Conservation (phyloP, 2,113 vertebrate genomes). For the Mesembrinibis cayennensis region DNA sequence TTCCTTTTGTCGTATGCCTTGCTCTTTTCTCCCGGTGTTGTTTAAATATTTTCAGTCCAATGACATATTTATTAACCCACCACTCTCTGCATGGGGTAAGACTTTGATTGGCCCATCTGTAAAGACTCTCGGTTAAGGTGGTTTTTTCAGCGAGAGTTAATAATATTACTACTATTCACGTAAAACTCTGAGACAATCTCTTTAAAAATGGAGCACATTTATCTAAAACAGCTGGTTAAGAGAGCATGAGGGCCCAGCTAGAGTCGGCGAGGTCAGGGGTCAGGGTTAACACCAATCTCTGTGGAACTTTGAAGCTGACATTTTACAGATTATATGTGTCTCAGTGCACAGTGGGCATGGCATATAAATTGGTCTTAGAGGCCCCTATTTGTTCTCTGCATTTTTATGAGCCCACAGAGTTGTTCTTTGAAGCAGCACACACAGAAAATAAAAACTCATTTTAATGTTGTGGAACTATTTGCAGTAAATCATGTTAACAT, state of each 20-base stretch:
- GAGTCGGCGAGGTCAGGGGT: slow-evolving; percentile 84
- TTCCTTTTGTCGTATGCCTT: slow-evolving; percentile 80
- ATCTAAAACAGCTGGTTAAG: slow-evolving; percentile 92
- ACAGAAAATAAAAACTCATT: slow-evolving; percentile 82
- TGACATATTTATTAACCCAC: slow-evolving; percentile 84
- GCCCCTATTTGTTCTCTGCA: slow-evolving; percentile 84
- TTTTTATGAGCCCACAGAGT: slow-evolving; percentile 86
- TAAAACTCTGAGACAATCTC: slow-evolving; percentile 78
- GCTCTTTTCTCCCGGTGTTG: slow-evolving; percentile 75
- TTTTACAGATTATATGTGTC: slow-evolving; percentile 90
- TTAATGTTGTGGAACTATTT: slow-evolving; percentile 82
- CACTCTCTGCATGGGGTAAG: slow-evolving; percentile 71
- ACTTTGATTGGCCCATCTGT: slow-evolving; percentile 73
- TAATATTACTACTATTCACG: slow-evolving; percentile 78
- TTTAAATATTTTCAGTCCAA: slow-evolving; percentile 81
- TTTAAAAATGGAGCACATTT: slow-evolving; percentile 83
- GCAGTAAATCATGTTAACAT: slow-evolving; percentile 83
- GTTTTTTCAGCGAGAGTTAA: slow-evolving; percentile 79
- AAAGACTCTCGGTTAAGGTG: slow-evolving; percentile 74
- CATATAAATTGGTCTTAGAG: slow-evolving; percentile 85
- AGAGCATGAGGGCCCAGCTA: slow-evolving; percentile 80
- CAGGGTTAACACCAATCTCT: slow-evolving; percentile 90
- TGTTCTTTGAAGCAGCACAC: slow-evolving; percentile 85
- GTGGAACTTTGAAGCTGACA: slow-evolving; percentile 91
- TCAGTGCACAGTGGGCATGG: slow-evolving; percentile 80